A percentile compares a stretch with the other conserved stretches of the same genome.
Evolutionary conservation across 1,140 invertebrate species (phyloP).

Genomic region (Megalopta genalis): DNA sequence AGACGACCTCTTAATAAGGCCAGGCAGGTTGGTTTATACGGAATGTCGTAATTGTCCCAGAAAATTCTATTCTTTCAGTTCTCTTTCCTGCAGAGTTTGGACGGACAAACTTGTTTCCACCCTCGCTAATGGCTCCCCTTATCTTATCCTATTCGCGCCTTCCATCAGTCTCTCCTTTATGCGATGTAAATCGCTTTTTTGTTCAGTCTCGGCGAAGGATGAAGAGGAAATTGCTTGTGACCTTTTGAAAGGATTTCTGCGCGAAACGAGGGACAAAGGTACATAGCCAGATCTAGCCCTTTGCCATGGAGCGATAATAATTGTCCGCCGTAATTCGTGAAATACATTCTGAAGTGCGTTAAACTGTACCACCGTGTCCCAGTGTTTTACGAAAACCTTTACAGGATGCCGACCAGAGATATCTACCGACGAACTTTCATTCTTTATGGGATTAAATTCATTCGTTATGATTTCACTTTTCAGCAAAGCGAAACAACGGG

Average conservation of each 20-base stretch:
- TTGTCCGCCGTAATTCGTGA: conserved; percentile 53
- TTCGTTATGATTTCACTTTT: not conserved
- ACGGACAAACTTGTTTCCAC: conserved; percentile 51
- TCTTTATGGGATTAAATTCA: conserved; percentile 14
- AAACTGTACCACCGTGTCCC: conserved; percentile 36
- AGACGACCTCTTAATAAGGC: conserved; percentile 9
- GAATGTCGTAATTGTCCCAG: conserved; percentile 14
- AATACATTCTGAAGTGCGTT: conserved; percentile 50
- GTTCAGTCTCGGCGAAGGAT: conserved; percentile 36
- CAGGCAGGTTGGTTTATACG: conserved; percentile 7
- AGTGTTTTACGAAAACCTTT: conserved; percentile 38
- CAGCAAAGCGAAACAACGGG: not conserved
- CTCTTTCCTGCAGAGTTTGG: conserved; percentile 1
- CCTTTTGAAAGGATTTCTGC: conserved; percentile 44
- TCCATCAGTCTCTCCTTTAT: conserved; percentile 62
- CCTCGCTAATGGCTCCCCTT: conserved; percentile 52
- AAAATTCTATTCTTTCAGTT: conserved; percentile 29
- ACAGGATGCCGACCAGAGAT: not conserved
- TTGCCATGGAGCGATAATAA: conserved; percentile 61
- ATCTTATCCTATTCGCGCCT: conserved; percentile 51
- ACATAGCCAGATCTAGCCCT: conserved; percentile 38
- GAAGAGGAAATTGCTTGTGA: conserved; percentile 58
- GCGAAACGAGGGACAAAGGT: conserved; percentile 39
- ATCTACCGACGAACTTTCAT: not conserved
- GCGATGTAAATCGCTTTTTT: conserved; percentile 65